Evolutionary conservation across 2,113 vertebrate species (phyloP), one percentile per base, ranked within the genome.

Genomic region (Hassar affinis): DNA sequence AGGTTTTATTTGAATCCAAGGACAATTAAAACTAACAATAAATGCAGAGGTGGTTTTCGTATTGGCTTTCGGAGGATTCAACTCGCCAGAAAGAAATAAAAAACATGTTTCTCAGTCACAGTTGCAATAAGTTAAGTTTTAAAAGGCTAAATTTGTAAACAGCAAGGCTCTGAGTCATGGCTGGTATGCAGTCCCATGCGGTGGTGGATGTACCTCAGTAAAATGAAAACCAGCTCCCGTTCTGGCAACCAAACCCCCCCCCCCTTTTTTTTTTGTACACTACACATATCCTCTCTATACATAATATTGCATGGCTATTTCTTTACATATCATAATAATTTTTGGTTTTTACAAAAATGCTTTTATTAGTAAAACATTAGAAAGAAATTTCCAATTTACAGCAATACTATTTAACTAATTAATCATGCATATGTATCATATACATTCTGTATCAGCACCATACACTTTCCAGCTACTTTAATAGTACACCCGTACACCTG

Each of bases 61-160:
- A 77, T 84, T 91, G 86, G 88, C 88, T 82, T 90, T 86, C 77
- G 66, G 71, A 85, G 87, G 80, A 84, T 83, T 83, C 25, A 75
- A 83, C 62, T 66, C 83, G 82, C 85, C 86, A 88, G 87, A 66
- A 51, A 81, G 54, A 91, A 92, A 92, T 90, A 88, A 93, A 90
- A 92, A 88, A 83, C 89, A 87, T 68, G 86, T 84, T 87, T 88
- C 86, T 89, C 80, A 86, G 89, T 88, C 89, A 85, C 91, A 90
- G 91, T 92, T 92, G 90, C 88, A 91, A 66, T 88, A 90, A 89
- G 90, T 91, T 90, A 87, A 87, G 84, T 90, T 93, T 93, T 92
- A 91, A 90, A 87, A 92, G 90, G 81, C 88, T 89, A 86, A 89
- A 88, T 89, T 90, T 89, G 86, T 91, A 91, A 94, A 93, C 90